Percentiles rank a stretch among this genome's conserved stretches.
These are phyloP conservation scores for Sorex araneus DNA, from an alignment of 2,113 vertebrate genomes.

Conservation along the genomic window DNA sequence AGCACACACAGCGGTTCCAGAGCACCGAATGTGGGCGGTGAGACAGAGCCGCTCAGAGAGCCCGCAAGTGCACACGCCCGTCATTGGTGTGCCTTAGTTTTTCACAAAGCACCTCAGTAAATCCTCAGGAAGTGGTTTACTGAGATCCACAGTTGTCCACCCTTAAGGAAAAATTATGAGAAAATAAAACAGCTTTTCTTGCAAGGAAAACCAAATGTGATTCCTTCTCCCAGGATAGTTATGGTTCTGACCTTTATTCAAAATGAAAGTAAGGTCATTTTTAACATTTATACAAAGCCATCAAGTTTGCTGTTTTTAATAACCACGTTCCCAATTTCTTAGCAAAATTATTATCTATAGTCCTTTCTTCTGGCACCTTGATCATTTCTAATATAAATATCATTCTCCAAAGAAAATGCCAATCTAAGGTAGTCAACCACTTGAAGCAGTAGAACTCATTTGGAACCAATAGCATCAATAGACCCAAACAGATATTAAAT, in stretches of 20 bases:
- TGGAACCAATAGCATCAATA: neutral
- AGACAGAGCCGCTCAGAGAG: too few relatives aligned
- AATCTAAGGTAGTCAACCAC: neutral
- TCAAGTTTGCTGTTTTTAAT: neutral
- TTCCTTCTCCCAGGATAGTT: fast-evolving
- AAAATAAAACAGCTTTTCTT: too few relatives aligned
- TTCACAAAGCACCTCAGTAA: too few relatives aligned
- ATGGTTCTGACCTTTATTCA: neutral
- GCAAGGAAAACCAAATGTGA: neutral
- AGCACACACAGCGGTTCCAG: too few relatives aligned
- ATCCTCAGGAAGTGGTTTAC: too few relatives aligned
- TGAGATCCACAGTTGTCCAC: too few relatives aligned
- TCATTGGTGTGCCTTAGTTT: too few relatives aligned
- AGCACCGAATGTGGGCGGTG: too few relatives aligned
- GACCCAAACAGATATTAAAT: neutral
- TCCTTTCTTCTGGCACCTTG: neutral
- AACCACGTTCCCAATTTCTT: neutral
- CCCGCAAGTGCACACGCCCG: too few relatives aligned
- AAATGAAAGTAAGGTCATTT: neutral
- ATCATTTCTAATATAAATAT: neutral
- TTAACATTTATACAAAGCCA: neutral
- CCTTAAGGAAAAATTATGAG: too few relatives aligned
- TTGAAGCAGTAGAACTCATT: neutral
- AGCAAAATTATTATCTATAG: neutral
- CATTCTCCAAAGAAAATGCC: conserved; percentile 8